Base-by-base conservation (phyloP, 2,888 invertebrate species). In the Tortricodes alternella region DNA sequence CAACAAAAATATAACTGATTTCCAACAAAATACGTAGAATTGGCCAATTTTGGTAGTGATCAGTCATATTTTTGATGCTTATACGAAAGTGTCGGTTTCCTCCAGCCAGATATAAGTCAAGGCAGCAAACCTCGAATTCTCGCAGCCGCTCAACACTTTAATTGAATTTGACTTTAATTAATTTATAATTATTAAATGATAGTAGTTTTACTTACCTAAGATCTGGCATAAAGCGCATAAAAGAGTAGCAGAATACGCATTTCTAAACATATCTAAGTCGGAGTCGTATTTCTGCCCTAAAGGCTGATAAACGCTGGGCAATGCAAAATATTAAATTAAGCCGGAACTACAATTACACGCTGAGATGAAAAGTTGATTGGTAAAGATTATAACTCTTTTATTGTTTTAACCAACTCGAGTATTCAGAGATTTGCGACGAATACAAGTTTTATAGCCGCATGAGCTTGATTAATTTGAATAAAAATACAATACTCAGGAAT, bases 341-440 rank as follows among this genome's bases (percentile, higher is more conserved):
- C 11, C 9, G n/a, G 11, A 49, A n/a, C 32, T 53, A 58, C 59
- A 70, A 74, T 74, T 74, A 69, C 72, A 73, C 67, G 72, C 65
- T 64, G 16, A 19, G 37, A n/a, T 27, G 35, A 9, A 58, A 61
- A 35, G 24, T 34, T 59, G 50, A 59, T 61, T 56, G 49, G 56
- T 35, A 41, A 41, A 18, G 38, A 46, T 34, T 44, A 16, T 51
- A 49, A 50, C 27, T 24, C 53, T 24, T 37, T 51, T 61, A 52
- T 48, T 55, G 48, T 53, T 38, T 23, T 38, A 24, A 48, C 15
- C 35, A 44, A 58, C 39, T 29, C 24, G 13, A 9, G 9, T 35
- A 13, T 34, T 46, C 24, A 23, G 16, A 34, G 29, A 32, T 49
- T 60, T 38, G n/a, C n/a, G n/a, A 46, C 43, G 51, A 55, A 44